These are phyloP conservation scores for Pogonocherus hispidulus DNA, from an alignment of 2,888 invertebrate genomes.

Conservation along the genomic window DNA sequence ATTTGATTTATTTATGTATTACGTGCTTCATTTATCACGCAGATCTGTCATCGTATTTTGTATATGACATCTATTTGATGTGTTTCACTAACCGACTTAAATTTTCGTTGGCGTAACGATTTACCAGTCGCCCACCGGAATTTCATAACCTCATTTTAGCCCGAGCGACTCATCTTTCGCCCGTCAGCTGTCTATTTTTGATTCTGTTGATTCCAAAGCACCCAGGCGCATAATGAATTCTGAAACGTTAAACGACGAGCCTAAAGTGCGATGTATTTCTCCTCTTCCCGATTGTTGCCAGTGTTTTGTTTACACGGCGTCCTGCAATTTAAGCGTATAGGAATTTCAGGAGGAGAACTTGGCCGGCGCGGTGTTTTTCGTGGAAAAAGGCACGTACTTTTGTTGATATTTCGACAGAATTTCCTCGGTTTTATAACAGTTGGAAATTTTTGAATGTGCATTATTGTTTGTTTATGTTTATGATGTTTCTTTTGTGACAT, in stretches of 20 bases:
- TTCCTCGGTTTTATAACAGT: not conserved
- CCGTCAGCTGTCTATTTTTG: constrained; percentile 40
- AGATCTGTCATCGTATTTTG: no score
- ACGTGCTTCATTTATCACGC: no score
- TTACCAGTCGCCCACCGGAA: constrained; percentile 21
- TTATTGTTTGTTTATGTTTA: no score
- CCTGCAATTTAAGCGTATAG: not conserved
- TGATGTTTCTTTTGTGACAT: no score
- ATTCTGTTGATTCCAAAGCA: constrained; percentile 36
- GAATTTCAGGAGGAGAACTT: not conserved
- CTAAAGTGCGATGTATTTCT: not conserved
- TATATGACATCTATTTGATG: no score
- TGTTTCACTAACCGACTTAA: not conserved
- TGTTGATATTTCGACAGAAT: not conserved
- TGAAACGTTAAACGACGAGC: not conserved
- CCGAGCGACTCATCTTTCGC: constrained; percentile 39
- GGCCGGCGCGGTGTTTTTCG: not conserved
- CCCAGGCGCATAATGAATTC: constrained; percentile 34
- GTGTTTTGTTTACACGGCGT: constrained; percentile 16
- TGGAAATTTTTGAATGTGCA: not conserved
- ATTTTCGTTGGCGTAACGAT: constrained; percentile 26
- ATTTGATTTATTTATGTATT: no score
- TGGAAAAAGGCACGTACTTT: not conserved
- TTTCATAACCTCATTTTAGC: constrained; percentile 37
- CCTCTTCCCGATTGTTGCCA: constrained; percentile 11